phyloP scores from a whole-genome alignment of 2,888 invertebrate species.

The Sipha maydis region DNA sequence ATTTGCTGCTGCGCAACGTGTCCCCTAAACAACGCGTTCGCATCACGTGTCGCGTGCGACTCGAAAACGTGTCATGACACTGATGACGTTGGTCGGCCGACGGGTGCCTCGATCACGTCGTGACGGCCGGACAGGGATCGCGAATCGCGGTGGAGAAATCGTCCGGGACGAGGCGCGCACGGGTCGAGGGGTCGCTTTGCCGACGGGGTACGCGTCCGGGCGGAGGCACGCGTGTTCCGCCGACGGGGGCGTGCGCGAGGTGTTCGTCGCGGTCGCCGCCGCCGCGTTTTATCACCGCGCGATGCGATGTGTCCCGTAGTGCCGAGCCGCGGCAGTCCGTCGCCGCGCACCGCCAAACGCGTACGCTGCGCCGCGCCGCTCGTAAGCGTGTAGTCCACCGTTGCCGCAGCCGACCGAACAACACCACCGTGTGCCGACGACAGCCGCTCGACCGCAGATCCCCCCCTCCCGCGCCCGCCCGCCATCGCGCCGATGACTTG shows the following conservation, averaged over 20 bases:
- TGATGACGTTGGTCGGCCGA: too few relatives aligned
- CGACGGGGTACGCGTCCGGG: not conserved
- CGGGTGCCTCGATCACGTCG: too few relatives aligned
- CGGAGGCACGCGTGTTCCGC: not conserved
- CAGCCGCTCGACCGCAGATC: not conserved
- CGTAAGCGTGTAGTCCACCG: not conserved
- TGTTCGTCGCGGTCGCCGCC: constrained; percentile 17
- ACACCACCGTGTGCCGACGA: too few relatives aligned
- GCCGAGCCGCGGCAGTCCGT: constrained; percentile 44
- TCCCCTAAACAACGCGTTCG: too few relatives aligned
- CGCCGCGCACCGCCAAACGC: constrained; percentile 41
- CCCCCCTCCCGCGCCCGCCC: not conserved
- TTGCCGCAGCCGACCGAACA: too few relatives aligned
- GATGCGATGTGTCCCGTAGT: not conserved
- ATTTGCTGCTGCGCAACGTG: too few relatives aligned
- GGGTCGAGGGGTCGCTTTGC: too few relatives aligned
- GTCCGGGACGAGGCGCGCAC: too few relatives aligned
- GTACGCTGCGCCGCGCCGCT: constrained; percentile 8
- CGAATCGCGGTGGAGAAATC: too few relatives aligned
- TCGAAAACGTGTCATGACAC: too few relatives aligned
- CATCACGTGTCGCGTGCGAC: too few relatives aligned
- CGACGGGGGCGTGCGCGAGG: constrained; percentile 40
- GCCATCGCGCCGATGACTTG: not conserved
- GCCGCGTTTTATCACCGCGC: not conserved
- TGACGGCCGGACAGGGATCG: too few relatives aligned